Evolutionary conservation across 2,797 vertebrate species (phyloP), one percentile per base, ranked within the genome.

Genomic region (Lepidocolaptes lacrymiger): DNA sequence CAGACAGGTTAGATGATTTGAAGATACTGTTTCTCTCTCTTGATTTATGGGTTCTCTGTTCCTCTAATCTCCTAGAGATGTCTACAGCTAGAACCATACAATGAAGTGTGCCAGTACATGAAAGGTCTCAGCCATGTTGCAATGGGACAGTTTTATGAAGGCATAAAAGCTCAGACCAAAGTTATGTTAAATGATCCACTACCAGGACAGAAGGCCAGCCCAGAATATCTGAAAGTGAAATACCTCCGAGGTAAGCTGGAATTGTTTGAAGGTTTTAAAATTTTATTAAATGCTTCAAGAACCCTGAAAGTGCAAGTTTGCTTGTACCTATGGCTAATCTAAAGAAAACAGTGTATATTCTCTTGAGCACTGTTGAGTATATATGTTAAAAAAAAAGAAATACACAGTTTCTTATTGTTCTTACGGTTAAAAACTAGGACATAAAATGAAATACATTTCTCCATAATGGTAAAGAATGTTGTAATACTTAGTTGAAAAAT

Each of bases 71-170:
- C 26, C 16, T 85, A 99, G 99, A 98, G 99, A 39, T 99, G 99
- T 88, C 98, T 99, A 2, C 99, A 99, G 91, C 69, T 99, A 64
- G 99, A 99, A 92, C 99, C 99, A 0, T 99, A 99, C 89, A 99
- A 99, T 15, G 99, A 99, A 95, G 99, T 99, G 72, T 99, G 99
- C 89, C 99, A 99, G 97, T 99, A 99, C 94, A 99, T 99, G 99
- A 99, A 99, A 95, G 99, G 99, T 10, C 97, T 99, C 63, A 99
- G 99, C 91, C 99, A 99, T 9, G 99, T 99, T 91, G 99, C 99
- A 39, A 99, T 99, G 99, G 99, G 99, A 0, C 99, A 99, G 96
- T 99, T 99, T 96, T 99, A 99, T 41, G 99, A 99, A 97, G 99
- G 99, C 66, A 99, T 99, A 96, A 99, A 99, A 97, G 99, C 99